Conservation (phyloP, 2,797 vertebrate genomes). For the Eurystomus glaucurus region DNA sequence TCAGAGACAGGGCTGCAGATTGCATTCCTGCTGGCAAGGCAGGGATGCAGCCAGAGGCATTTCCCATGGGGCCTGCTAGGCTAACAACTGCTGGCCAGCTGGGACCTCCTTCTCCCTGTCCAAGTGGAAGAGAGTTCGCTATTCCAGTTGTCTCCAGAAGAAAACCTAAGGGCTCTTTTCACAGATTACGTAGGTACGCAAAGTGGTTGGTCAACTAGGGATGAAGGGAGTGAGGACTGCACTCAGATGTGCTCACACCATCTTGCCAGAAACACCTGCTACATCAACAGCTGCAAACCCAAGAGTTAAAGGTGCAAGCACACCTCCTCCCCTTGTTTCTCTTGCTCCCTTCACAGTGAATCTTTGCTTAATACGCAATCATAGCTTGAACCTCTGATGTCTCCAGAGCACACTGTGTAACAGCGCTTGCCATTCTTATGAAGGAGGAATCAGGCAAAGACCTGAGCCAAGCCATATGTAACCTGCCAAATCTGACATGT, state of each 20-base stretch:
- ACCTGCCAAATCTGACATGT: rapidly evolving
- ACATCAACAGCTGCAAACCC: not conserved
- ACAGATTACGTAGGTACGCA: not conserved
- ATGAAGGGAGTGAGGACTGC: not conserved
- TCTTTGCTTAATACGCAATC: not conserved
- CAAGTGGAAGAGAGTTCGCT: not conserved
- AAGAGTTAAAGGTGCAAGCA: not conserved
- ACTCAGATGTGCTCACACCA: not conserved
- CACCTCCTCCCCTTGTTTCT: not conserved
- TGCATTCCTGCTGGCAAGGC: not conserved
- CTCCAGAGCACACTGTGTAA: rapidly evolving
- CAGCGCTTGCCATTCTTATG: not conserved
- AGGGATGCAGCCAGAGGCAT: not conserved
- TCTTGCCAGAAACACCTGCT: not conserved
- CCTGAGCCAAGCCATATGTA: rapidly evolving
- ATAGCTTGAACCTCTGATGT: rapidly evolving
- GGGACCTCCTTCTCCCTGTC: not conserved
- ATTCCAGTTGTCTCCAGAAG: not conserved
- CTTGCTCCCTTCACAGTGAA: not conserved
- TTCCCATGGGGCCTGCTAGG: not conserved
- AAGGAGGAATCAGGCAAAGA: not conserved
- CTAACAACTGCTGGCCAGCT: not conserved
- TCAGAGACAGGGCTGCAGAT: not conserved
- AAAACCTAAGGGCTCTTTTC: not conserved
- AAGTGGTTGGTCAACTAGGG: not conserved